phyloP scores from a whole-genome alignment of 1,140 invertebrate species.

The Cyrtorhinus lividipennis region DNA sequence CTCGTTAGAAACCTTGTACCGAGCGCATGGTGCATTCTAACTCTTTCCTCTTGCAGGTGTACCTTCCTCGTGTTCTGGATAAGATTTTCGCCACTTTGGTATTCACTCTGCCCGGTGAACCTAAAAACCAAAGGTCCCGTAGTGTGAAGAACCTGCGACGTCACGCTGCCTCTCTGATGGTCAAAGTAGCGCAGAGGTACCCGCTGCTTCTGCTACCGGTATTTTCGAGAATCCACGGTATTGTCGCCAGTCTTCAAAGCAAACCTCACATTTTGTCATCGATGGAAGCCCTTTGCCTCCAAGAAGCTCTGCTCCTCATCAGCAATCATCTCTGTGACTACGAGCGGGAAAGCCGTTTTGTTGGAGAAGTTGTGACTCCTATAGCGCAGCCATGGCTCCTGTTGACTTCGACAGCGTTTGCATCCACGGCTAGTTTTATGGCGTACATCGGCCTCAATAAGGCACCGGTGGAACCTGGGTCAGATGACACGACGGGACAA shows the following conservation, averaged over 20 bases:
- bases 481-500: slow-evolving; percentile 41
- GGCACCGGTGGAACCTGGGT: slow-evolving; percentile 43
- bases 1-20: neutral
- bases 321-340: slow-evolving; percentile 84
- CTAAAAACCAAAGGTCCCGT: slow-evolving; percentile 45
- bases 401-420: slow-evolving; percentile 39
- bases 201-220: slow-evolving; percentile 66
- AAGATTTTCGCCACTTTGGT: slow-evolving; percentile 74
- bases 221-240: slow-evolving; percentile 68
- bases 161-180: slow-evolving; percentile 75
- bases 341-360: slow-evolving; percentile 63
- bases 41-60: too few relatives aligned
- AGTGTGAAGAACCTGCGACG: slow-evolving; percentile 70
- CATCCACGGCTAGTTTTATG: slow-evolving; percentile 52
- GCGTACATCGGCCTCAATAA: slow-evolving; percentile 59
- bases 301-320: slow-evolving; percentile 59
- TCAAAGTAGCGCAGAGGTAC: slow-evolving; percentile 77
- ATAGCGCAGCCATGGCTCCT: slow-evolving; percentile 44
- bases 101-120: slow-evolving; percentile 47
- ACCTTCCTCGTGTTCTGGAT: slow-evolving; percentile 62
- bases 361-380: slow-evolving; percentile 58
- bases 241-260: slow-evolving; percentile 48
- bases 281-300: slow-evolving; percentile 66
- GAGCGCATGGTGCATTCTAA: too few relatives aligned
- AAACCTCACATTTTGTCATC: slow-evolving; percentile 55